A percentile compares a stretch with the other conserved stretches of the same genome.
phyloP scores from a whole-genome alignment of 2,888 invertebrate species.

The Habrosyne pyritoides region DNA sequence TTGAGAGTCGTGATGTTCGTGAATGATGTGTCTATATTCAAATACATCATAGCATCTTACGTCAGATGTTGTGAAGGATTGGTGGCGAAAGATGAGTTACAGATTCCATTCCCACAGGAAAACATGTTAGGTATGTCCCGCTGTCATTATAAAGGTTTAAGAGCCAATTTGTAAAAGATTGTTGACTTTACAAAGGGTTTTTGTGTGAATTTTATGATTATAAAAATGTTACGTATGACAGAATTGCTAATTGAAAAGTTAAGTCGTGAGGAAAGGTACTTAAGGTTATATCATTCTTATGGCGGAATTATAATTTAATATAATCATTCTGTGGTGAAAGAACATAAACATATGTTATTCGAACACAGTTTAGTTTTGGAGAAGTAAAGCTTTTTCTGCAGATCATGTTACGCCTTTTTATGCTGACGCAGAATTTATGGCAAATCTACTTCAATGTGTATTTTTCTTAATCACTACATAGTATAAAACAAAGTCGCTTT shows the following conservation, averaged over 20 bases:
- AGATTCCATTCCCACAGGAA: conserved; percentile 1
- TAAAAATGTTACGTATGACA: neutral
- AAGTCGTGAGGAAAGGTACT: neutral
- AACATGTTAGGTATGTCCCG: neutral
- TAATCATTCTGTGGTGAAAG: neutral
- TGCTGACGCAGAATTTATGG: too few relatives aligned
- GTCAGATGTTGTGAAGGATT: neutral
- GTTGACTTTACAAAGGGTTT: neutral
- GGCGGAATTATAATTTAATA: neutral
- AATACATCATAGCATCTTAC: too few relatives aligned
- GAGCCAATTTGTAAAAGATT: neutral
- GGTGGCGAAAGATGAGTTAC: neutral
- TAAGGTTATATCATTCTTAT: neutral
- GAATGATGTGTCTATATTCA: too few relatives aligned
- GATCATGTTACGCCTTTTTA: too few relatives aligned
- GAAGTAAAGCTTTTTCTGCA: too few relatives aligned
- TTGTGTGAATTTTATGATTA: conserved; percentile 2
- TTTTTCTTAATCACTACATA: too few relatives aligned
- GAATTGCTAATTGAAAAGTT: neutral
- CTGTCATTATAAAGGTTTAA: neutral
- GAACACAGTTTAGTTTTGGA: too few relatives aligned
- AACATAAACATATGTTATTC: too few relatives aligned
- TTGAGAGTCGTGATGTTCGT: too few relatives aligned
- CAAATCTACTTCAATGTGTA: too few relatives aligned
- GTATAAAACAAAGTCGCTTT: too few relatives aligned